A percentile compares a stretch with the other conserved stretches of the same genome.
Conservation (phyloP, 1,140 invertebrate species). For the Calliopsis andreniformis region DNA sequence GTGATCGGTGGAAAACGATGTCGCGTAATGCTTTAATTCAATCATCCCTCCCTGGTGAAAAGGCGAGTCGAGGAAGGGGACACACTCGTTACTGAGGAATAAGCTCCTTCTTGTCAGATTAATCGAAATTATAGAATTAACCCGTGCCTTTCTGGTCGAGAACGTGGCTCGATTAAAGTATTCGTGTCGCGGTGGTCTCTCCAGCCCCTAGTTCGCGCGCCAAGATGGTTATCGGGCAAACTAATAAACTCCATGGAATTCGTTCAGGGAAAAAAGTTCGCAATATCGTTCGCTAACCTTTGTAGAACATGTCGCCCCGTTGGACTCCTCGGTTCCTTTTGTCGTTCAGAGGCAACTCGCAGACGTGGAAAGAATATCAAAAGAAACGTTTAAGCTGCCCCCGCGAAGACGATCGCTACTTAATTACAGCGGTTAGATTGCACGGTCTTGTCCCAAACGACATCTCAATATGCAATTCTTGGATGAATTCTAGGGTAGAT, state of each 20-base stretch:
- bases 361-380: too few relatives aligned
- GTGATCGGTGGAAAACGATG: slow-evolving; percentile 4
- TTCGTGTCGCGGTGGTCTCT: neutral
- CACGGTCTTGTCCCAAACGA: too few relatives aligned
- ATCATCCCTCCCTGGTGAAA: slow-evolving; percentile 6
- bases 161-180: slow-evolving; percentile 15
- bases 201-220: neutral
- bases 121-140: slow-evolving; percentile 50
- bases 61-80: neutral
- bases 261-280: neutral
- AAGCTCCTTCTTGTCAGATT: slow-evolving; percentile 38
- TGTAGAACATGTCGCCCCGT: neutral
- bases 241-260: slow-evolving; percentile 9
- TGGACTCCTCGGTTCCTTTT: neutral
- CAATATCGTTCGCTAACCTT: neutral
- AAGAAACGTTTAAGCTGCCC: too few relatives aligned
- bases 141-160: slow-evolving; percentile 1
- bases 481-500: too few relatives aligned
- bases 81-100: slow-evolving; percentile 9
- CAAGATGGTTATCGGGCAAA: neutral
- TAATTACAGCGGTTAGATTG: too few relatives aligned
- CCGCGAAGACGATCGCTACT: too few relatives aligned
- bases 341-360: too few relatives aligned
- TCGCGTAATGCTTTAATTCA: slow-evolving; percentile 35
- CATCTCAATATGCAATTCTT: too few relatives aligned